A percentile compares a stretch with the other conserved stretches of the same genome.
phyloP scores from a whole-genome alignment of 2,797 vertebrate genomes.

The Cygnus olor region DNA sequence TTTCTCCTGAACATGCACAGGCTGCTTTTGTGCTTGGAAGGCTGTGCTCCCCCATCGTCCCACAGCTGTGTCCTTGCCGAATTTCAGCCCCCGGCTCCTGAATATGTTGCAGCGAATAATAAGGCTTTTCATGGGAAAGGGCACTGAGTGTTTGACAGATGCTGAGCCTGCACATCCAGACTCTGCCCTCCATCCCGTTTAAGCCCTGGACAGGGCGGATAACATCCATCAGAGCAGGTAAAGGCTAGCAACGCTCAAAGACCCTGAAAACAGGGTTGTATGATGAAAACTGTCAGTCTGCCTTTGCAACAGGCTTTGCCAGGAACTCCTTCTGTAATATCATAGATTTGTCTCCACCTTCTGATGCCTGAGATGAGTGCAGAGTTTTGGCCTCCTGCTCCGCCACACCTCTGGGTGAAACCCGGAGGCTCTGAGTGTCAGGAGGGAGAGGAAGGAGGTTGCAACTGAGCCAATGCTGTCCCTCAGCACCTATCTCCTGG shows the following conservation, averaged over 20 bases:
- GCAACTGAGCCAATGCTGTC: not conserved
- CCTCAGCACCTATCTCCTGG: not conserved
- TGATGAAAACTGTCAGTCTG: not conserved
- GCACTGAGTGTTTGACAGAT: not conserved
- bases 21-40: not conserved
- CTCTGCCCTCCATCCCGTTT: accelerated
- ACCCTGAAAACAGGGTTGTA: accelerated
- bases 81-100: not conserved
- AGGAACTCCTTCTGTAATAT: not conserved
- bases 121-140: not conserved
- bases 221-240: not conserved
- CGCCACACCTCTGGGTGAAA: not conserved
- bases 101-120: not conserved
- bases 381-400: not conserved
- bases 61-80: not conserved
- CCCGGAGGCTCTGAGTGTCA: not conserved
- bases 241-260: not conserved
- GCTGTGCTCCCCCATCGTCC: not conserved
- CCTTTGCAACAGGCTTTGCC: not conserved
- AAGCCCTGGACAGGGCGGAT: not conserved
- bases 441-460: not conserved
- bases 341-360: not conserved
- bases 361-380: not conserved
- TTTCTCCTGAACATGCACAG: not conserved
- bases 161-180: not conserved